Evolutionary conservation across 2,797 vertebrate genomes (phyloP), one percentile per base, ranked within the genome.

Genomic region (Pseudochirops corinnae): DNA sequence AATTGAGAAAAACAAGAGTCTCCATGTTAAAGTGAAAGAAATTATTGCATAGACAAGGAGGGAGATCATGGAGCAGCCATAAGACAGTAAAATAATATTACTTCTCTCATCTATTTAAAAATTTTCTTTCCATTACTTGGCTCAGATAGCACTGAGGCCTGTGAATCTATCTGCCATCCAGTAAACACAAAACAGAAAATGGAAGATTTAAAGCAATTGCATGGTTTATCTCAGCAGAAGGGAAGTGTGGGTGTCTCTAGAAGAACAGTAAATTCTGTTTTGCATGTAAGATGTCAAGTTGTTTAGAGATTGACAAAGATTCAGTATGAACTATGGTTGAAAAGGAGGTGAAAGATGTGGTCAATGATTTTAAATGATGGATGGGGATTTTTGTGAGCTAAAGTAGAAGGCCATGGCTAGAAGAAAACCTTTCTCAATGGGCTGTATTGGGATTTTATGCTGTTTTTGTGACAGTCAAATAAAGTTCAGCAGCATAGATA

Each of bases 191-290:
- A 24, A 60, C 94, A 96, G 96, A 96, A 97, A 96, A 95, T 9
- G 24, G 74, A 97, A 97, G 97, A 98, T 97, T 97, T 98, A 98
- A 96, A 91, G 96, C 94, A 93, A 93, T 97, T 96, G 92, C 91
- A 95, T 74, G 96, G 96, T 98, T 98, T 98, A 97, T 97, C 97
- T 98, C 96, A n/a, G 95, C 96, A 97, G 96, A 97, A 98, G 93
- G 95, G 96, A 96, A 96, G 96, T 95, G 82, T 96, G 95, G 94
- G 93, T 95, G 94, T 97, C 94, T 97, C 93, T 95, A 94, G 94
- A 96, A 98, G 95, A 96, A 98, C 97, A 98, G 98, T 97, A 99
- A 98, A 99, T 99, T 98, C 98, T 98, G 97, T 97, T 98, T 98
- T 98, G 98, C 98, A 98, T 98, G 98, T 96, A 97, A 98, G 98